These are phyloP conservation scores for Scortum barcoo DNA, from an alignment of 2,113 vertebrate species.

Conservation along the genomic window DNA sequence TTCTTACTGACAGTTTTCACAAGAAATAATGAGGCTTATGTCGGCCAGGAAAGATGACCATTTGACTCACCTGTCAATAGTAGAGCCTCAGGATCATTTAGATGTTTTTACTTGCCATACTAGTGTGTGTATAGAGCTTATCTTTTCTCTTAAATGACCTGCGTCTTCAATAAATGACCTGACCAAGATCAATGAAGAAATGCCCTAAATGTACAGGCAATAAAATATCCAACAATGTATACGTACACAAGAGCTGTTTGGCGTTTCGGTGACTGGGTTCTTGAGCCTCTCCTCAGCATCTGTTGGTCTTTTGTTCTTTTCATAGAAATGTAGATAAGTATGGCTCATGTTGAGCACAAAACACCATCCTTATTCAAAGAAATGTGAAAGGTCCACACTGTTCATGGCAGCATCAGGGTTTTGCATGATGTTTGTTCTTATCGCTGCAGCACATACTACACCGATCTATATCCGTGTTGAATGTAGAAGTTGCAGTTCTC, in stretches of 20 bases:
- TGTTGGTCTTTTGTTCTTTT: conserved; percentile 24
- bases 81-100: conserved; percentile 19
- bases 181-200: conserved; percentile 9
- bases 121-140: neutral
- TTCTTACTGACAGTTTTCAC: conserved; percentile 34
- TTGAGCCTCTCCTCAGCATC: conserved; percentile 20
- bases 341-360: conserved; percentile 28
- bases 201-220: conserved; percentile 6
- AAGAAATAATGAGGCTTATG: conserved; percentile 50
- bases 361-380: conserved; percentile 26
- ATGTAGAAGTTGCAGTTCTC: conserved; percentile 43
- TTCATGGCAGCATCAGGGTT: conserved; percentile 32
- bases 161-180: conserved; percentile 20
- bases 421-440: conserved; percentile 67
- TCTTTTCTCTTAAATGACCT: conserved; percentile 27
- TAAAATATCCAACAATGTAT: neutral
- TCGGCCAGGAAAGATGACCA: conserved; percentile 36
- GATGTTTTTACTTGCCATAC: conserved; percentile 2
- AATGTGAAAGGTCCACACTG: conserved; percentile 23
- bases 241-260: conserved; percentile 8
- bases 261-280: neutral
- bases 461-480: conserved; percentile 53
- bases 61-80: conserved; percentile 58
- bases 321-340: conserved; percentile 24
- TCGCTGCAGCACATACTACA: conserved; percentile 71